Evolutionary conservation across 2,797 vertebrate genomes (phyloP), one percentile per base, ranked within the genome.

Genomic region (Acanthornis magna): DNA sequence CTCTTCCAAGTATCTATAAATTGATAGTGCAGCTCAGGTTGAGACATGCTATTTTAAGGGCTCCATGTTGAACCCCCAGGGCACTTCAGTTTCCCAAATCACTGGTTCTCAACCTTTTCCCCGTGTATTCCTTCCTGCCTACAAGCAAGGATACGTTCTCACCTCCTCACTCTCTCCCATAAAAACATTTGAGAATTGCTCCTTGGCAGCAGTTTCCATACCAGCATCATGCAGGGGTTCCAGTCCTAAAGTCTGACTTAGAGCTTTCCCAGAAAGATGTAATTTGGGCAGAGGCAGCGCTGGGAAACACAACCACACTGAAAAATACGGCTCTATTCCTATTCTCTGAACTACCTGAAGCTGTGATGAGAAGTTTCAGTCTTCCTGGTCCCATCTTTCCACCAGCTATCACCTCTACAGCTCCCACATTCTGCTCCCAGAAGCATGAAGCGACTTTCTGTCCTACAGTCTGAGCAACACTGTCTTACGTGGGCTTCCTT

Each of bases 11-110:
- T 51, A 82, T 51, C 90, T 91, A 92, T 57, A 88, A 91, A 94
- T 51, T 67, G 94, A 88, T 43, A 94, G 51, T 60, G 30, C 57
- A 86, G 25, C 67, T 81, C 95, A 95, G 92, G 92, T 92, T 85
- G 73, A 91, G 88, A 88, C 80, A 50, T 2, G 85, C 53, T 84
- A 85, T 90, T 93, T 90, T 65, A 93, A 93, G 83, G 86, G 74
- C 34, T 93, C 60, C 60, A 67, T 2, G 25, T 27, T 77, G 71
- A 90, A 54, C 32, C 80, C 72, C 32, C 5, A 20, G 43, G 76
- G 91, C 77, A 91, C 32, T 93, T 73, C 43, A 51, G 77, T 50
- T 94, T 90, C 89, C 91, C 73, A 86, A 77, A 55, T 72, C 85
- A 71, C n/a, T 25, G 43, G 34, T 68, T 93, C 77, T 87, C 75